A percentile compares a stretch with the other conserved stretches of the same genome.
Evolutionary conservation across 2,113 vertebrate species (phyloP).

Genomic region (Pica pica): DNA sequence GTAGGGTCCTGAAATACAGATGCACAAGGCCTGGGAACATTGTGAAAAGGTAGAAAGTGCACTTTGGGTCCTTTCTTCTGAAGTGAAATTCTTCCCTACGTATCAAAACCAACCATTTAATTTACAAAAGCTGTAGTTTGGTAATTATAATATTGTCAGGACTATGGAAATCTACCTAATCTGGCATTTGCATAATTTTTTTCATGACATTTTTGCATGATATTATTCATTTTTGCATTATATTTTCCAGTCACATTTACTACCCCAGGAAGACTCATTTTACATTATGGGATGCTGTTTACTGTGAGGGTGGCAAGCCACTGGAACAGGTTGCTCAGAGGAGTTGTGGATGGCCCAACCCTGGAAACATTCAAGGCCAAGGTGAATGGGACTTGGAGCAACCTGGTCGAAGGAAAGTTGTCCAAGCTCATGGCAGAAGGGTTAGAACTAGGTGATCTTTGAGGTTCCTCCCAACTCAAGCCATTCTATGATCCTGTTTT

Average conservation of each 20-base stretch:
- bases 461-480: not conserved
- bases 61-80: not conserved
- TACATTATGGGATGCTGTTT: not conserved
- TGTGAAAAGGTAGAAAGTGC: not conserved
- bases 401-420: not conserved
- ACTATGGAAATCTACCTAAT: not conserved
- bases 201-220: not conserved
- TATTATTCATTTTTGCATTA: not conserved
- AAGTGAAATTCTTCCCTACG: not conserved
- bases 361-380: not conserved
- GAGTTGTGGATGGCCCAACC: fast-evolving
- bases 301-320: not conserved
- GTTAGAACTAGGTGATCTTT: not conserved
- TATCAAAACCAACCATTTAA: not conserved
- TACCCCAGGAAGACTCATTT: not conserved
- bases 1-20: not conserved
- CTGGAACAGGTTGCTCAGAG: not conserved
- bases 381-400: not conserved
- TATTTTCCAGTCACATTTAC: not conserved
- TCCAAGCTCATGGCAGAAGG: not conserved
- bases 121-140: not conserved
- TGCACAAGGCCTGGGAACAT: not conserved
- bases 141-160: not conserved
- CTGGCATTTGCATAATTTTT: not conserved
- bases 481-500: not conserved